Percentiles rank a stretch among this genome's conserved stretches.
phyloP scores from a whole-genome alignment of 2,797 vertebrate genomes.

The Megalops cyprinoides region DNA sequence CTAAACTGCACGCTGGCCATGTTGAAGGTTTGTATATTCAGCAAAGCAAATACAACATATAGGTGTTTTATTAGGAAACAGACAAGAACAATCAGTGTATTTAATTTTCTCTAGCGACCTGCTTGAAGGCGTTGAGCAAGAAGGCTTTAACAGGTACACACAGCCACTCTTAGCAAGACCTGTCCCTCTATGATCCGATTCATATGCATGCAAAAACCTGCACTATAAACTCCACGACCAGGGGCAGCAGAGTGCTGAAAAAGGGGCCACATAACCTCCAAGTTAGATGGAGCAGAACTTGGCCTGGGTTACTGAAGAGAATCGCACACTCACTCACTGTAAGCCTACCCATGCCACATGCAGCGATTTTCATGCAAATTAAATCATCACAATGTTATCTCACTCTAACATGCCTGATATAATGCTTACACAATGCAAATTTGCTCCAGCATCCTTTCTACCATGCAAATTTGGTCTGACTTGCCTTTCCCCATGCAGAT shows the following conservation, averaged over 20 bases:
- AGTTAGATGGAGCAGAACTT: background rate
- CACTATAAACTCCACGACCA: conserved; percentile 1
- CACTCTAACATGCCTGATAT: background rate
- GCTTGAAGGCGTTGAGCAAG: too few relatives aligned
- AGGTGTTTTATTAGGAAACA: too few relatives aligned
- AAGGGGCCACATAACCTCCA: background rate
- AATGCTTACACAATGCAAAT: background rate
- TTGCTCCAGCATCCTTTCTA: background rate
- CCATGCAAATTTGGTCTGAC: background rate
- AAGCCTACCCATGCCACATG: background rate
- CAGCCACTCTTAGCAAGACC: too few relatives aligned
- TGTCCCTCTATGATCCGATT: background rate
- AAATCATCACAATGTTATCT: background rate
- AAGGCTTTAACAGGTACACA: too few relatives aligned
- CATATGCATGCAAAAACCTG: background rate
- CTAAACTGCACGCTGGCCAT: too few relatives aligned
- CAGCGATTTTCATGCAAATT: conserved; percentile 11
- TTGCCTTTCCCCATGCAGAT: background rate
- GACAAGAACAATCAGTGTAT: too few relatives aligned
- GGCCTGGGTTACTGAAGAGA: conserved; percentile 2
- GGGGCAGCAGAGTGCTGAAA: conserved; percentile 15
- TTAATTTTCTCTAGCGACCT: too few relatives aligned
- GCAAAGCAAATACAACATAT: too few relatives aligned
- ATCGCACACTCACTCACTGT: background rate
- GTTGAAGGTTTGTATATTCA: too few relatives aligned